Base-by-base conservation (phyloP, 1,140 invertebrate genomes). In the Ceratina calcarata region DNA sequence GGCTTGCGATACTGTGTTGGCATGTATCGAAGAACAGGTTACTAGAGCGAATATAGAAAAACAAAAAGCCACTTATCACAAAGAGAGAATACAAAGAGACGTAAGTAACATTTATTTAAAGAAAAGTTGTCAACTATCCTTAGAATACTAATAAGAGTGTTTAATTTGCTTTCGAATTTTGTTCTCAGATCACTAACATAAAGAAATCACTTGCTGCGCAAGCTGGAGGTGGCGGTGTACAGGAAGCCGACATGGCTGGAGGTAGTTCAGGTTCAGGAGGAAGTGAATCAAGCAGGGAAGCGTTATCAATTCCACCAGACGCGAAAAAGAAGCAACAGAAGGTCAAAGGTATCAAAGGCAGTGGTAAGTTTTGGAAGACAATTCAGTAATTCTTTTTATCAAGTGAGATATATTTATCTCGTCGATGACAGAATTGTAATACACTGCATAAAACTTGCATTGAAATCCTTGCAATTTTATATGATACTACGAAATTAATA, bases 21-120 rank as follows among this genome's bases (percentile, higher is more conserved):
- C 94, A 53, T 97, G 97, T 85, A 97, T 99, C 20, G 98, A 99
- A 89, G 94, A 95, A 67, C 98, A 99, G 94, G 98, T 99, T 84
- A 94, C 95, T 64, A 93, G 96, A 82, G 98, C 98, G 0, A 99
- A 99, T 92, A 87, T 93, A 45, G 96, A 97, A 81, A 99, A 99
- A 90, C 96, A 97, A 78, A 95, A 94, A 83, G 95, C 96, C 45
- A 95, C 97, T 16, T 95, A 95, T 87, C 96, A 98, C 82, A 97
- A 97, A 88, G 95, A 97, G 74, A 94, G 95, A 80, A 95, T 99
- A 83, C 98, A 99, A 85, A 95, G 95, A 90, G 97, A 98, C 94
- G 97, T 98, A 91, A 93, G 89, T 89, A n/a, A 55, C 13, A 27
- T 45, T 16, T 1, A 7, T 18, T 16, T 24, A 3, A 8, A 1